Evolutionary conservation across 37 sponge, comb jelly and placozoan species (phyloP).

Genomic region (Dysidea cf. avara): DNA sequence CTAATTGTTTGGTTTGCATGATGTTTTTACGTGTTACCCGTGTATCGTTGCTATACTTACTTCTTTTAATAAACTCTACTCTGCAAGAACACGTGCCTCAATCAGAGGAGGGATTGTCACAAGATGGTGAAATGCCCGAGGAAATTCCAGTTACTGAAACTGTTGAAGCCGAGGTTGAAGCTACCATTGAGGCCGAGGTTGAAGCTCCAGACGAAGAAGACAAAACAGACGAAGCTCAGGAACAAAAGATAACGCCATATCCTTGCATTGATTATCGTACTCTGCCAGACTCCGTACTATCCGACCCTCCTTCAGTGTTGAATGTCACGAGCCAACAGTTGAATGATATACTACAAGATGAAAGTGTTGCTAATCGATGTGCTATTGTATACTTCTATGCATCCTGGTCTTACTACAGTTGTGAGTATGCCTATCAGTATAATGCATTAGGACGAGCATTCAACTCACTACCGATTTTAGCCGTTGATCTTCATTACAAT

Average conservation of each 20-base stretch:
- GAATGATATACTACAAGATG: constrained; percentile 37
- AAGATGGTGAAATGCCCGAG: too few species aligned
- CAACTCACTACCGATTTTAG: constrained; percentile 45
- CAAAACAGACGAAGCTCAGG: constrained; percentile 1
- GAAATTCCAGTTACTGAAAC: too few species aligned
- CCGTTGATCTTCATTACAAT: constrained; percentile 51
- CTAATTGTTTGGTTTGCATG: background rate
- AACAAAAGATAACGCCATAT: background rate
- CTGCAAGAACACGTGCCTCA: too few species aligned
- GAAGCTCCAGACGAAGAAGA: constrained; percentile 33
- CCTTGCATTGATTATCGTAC: constrained; percentile 2
- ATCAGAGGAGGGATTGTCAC: too few species aligned
- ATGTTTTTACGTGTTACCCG: background rate
- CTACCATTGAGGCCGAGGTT: constrained; percentile 24
- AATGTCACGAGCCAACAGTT: constrained; percentile 39
- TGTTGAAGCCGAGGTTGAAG: constrained; percentile 3
- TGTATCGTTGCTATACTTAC: background rate
- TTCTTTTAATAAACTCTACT: background rate
- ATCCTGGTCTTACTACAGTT: constrained; percentile 59
- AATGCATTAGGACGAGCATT: constrained; percentile 68
- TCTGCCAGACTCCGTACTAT: background rate
- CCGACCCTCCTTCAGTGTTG: constrained; percentile 9
- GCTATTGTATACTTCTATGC: constrained; percentile 76
- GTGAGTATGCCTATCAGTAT: constrained; percentile 42
- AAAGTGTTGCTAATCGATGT: constrained; percentile 36